Evolutionary conservation across 2,888 invertebrate genomes (phyloP).

Genomic region (Eilema depressum): DNA sequence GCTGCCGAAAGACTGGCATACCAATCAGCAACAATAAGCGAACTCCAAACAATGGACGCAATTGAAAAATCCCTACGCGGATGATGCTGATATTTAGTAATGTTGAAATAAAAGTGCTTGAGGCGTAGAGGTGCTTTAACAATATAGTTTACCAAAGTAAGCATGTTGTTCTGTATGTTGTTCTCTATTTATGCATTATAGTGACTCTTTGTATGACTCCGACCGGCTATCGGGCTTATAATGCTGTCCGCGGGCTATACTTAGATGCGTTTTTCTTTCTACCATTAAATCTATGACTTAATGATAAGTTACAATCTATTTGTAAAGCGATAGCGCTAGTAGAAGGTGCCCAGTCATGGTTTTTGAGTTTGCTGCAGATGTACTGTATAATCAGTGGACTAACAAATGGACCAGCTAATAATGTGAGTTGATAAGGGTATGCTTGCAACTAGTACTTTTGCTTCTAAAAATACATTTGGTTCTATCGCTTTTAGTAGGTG

Average conservation of each 20-base stretch:
- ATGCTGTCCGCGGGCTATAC: constrained; percentile 15
- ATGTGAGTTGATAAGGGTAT: neutral
- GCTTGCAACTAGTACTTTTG: neutral
- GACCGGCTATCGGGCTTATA: constrained; percentile 18
- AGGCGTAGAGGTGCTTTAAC: neutral
- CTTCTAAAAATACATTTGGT: neutral
- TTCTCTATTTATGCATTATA: neutral
- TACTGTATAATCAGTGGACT: constrained; percentile 22
- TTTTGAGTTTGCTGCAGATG: constrained; percentile 22
- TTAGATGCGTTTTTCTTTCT: constrained; percentile 30
- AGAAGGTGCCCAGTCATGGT: constrained; percentile 34
- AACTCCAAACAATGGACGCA: too few species aligned
- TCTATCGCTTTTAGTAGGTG: neutral
- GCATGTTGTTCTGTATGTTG: neutral
- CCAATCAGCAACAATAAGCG: too few species aligned
- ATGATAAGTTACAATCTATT: constrained; percentile 10
- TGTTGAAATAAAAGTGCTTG: neutral
- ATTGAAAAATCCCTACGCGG: too few species aligned
- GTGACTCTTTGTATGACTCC: neutral
- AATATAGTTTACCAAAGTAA: neutral
- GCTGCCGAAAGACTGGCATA: too few species aligned
- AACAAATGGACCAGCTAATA: constrained; percentile 15
- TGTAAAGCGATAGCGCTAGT: constrained; percentile 26
- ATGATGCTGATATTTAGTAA: neutral
- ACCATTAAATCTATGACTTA: constrained; percentile 31